Evolutionary conservation across 1,140 invertebrate species (phyloP).

Genomic region (Drosophila setifemur): DNA sequence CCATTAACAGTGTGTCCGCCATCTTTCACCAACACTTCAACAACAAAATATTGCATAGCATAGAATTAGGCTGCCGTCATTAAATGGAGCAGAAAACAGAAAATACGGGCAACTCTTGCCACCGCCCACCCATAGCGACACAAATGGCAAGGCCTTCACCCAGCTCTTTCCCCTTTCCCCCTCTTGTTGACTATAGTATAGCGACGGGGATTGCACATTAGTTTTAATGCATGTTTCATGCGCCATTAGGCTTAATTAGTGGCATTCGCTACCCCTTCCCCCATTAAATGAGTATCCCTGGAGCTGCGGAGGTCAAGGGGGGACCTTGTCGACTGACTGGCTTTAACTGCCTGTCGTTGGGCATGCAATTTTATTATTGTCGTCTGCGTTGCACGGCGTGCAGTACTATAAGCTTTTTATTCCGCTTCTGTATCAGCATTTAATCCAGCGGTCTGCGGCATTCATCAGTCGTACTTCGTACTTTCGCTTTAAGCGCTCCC

Average conservation of each 20-base stretch:
- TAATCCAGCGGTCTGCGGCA: slow-evolving; percentile 23
- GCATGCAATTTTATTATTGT: slow-evolving; percentile 52
- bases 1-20: neutral
- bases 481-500: slow-evolving; percentile 35
- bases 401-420: slow-evolving; percentile 9
- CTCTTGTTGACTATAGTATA: neutral
- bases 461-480: slow-evolving; percentile 12
- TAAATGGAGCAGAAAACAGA: slow-evolving; percentile 25
- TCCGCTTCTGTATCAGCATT: slow-evolving; percentile 29
- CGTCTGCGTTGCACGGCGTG: slow-evolving; percentile 20
- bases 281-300: slow-evolving; percentile 62
- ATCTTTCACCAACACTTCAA: slow-evolving; percentile 22
- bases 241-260: slow-evolving; percentile 80
- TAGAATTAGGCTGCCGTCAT: slow-evolving; percentile 67
- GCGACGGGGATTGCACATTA: slow-evolving; percentile 67
- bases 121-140: slow-evolving; percentile 19
- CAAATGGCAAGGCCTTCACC: slow-evolving; percentile 14
- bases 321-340: neutral
- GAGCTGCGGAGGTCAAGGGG: slow-evolving; percentile 18
- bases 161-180: neutral
- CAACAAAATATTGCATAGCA: slow-evolving; percentile 54
- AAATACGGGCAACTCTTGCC: slow-evolving; percentile 17
- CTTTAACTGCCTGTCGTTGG: slow-evolving; percentile 42
- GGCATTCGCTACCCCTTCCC: slow-evolving; percentile 37
- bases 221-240: slow-evolving; percentile 80